Percentiles rank a stretch among this genome's conserved stretches.
phyloP scores from a whole-genome alignment of 2,797 vertebrate genomes.

The Rhinogobio ventralis region DNA sequence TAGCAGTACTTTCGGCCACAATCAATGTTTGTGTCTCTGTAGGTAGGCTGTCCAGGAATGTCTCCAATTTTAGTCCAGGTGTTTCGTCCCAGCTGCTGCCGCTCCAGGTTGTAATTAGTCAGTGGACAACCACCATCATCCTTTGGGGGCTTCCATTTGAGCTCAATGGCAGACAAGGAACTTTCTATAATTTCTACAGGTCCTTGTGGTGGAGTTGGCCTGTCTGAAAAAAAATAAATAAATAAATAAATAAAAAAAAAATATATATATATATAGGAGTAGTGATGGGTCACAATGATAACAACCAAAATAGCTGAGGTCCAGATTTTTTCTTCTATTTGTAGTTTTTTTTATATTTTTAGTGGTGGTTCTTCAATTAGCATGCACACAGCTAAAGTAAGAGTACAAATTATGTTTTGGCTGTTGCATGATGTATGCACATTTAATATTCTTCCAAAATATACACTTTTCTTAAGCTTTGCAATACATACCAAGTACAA shows the following conservation, averaged over 20 bases:
- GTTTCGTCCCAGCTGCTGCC: constrained; percentile 83
- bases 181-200: constrained; percentile 83
- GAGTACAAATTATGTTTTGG: neutral
- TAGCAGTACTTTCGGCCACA: constrained; percentile 86
- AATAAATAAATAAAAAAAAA: too few relatives aligned
- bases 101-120: constrained; percentile 82
- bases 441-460: constrained; percentile 20
- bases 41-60: constrained; percentile 68
- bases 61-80: constrained; percentile 84
- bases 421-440: neutral
- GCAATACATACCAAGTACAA: constrained; percentile 83
- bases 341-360: constrained; percentile 12
- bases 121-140: constrained; percentile 85
- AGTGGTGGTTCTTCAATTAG: neutral
- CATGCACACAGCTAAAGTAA: neutral
- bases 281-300: constrained; percentile 9
- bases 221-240: constrained; percentile 76
- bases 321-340: neutral
- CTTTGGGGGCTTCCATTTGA: constrained; percentile 86
- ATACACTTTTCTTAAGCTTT: neutral
- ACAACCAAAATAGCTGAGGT: neutral
- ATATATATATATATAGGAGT: neutral
- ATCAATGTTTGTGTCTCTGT: constrained; percentile 82
- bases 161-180: constrained; percentile 78
- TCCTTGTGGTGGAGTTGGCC: constrained; percentile 85